Base-by-base conservation (phyloP, 2,113 vertebrate genomes). In the Centropristis striata region DNA sequence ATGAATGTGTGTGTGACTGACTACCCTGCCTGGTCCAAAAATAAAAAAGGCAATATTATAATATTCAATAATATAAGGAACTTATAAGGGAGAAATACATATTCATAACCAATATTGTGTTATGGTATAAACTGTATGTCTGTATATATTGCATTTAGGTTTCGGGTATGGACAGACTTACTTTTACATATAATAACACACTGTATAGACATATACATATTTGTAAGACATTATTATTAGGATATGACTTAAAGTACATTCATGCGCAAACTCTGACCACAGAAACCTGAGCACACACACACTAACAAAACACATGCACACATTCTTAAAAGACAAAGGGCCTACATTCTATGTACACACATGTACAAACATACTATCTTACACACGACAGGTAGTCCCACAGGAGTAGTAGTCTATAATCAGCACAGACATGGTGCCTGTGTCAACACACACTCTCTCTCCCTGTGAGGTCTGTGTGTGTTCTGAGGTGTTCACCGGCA, bases 401-500 rank as follows among this genome's bases (percentile, higher is more conserved):
- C 2, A 13, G 36, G 46, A 57, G 23, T 28, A 66, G 78, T 50
- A 41, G 71, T 77, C 39, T 66, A 50, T 25, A 53, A 73, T 64
- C 27, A 70, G 50, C 42, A 50, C 4, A 4, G 0, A 61, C 50
- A 18, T 14, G 4, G 12, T 28, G 80, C 37, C 68, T 49, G 44
- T 68, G 79, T 87, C 60, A 75, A 81, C 74, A 89, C 67, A 61
- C 67, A 81, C 32, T 23, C 61, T 27, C 21, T 20, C 78, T 73
- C 71, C 57, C 64, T 85, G 84, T 74, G 78, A 71, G 72, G 78
- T 87, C 77, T 58, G 39, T 28, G 59, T 81, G 65, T 66, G 39
- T 42, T 73, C 41, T 59, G 23, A 55, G 28, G 55, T 46, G 59
- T 83, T 78, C 32, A 46, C 15, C 27, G 23, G 49, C 42, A 25